Evolutionary conservation across 2,888 invertebrate genomes (phyloP), one percentile per base, ranked within the genome.

Genomic region (Folsomia manolachei): DNA sequence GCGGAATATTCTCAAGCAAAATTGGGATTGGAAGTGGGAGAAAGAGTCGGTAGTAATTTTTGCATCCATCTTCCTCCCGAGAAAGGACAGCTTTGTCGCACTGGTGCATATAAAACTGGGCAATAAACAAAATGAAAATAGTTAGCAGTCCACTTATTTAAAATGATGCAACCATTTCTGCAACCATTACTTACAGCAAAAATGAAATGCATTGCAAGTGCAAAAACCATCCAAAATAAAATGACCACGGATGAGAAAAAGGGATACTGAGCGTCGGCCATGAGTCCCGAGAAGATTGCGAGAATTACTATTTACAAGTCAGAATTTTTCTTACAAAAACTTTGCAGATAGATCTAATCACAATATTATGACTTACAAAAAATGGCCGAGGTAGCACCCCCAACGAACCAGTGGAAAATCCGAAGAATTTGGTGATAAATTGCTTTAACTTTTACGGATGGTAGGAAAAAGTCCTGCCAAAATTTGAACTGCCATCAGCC

Each of bases 11-110:
- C 7, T 39, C 14, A 4, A 14, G 4, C 27, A 64, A 25, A 27
- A 19, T 9, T 27, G 64, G 64, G n/a, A 64, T 9, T 19, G 64
- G 64, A 26, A 64, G n/a, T 9, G 64, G 64, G 18, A 64, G n/a
- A 19, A n/a, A 64, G n/a, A 27, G 19, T 7, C 64, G 27, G 39
- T 64, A 64, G 21, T 27, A 64, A 4, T 2, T 64, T 19, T 2
- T 4, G 4, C 9, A 26, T 1, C 64, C 64, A 27, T 64, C 27
- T 14, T 27, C 26, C 7, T 27, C 27, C 24, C 2, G 21, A 26
- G n/a, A n/a, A 2, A 64, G 19, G 9, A 64, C 21, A 27, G 26
- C 64, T 19, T 26, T 26, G 26, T 64, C 64, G 18, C 27, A 27
- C n/a, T 14, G 2, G 26, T 27, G 64, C 14, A 26, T 18, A 7